These are phyloP conservation scores for Hepsetus odoe DNA, from an alignment of 2,113 vertebrate genomes.

Conservation along the genomic window DNA sequence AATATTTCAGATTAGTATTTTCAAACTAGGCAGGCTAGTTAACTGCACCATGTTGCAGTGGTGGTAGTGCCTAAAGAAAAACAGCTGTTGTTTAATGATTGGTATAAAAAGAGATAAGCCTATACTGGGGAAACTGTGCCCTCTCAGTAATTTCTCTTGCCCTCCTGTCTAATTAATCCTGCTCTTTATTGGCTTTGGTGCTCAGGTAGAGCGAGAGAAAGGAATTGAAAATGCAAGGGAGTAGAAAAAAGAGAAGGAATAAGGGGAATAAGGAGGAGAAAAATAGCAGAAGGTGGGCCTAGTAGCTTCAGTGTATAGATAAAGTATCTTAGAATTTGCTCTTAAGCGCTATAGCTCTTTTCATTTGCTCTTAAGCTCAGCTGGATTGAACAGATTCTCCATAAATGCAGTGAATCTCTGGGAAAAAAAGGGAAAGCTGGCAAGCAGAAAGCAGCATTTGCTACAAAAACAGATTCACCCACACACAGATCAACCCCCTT, in stretches of 20 bases:
- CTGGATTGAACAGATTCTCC: conserved; percentile 29
- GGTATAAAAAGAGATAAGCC: neutral
- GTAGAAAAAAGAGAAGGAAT: neutral
- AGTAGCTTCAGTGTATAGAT: neutral
- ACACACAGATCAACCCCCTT: conserved; percentile 29
- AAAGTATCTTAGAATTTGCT: conserved; percentile 2
- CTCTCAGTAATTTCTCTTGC: neutral
- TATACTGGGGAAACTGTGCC: neutral
- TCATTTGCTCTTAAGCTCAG: conserved; percentile 7
- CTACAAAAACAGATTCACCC: conserved; percentile 8
- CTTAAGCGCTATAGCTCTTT: conserved; percentile 22
- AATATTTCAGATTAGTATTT: no score
- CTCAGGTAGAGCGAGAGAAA: neutral
- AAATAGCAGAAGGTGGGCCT: neutral
- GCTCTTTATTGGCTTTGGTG: conserved; percentile 35
- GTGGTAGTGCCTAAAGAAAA: neutral
- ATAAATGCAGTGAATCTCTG: conserved; percentile 10
- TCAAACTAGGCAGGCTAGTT: neutral
- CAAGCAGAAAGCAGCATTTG: conserved; percentile 1
- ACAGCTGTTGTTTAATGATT: neutral
- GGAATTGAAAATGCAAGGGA: neutral
- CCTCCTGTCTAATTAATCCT: neutral
- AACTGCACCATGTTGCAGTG: no score
- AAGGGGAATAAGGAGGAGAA: neutral
- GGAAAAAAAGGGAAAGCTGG: neutral